phyloP scores from a whole-genome alignment of 2,888 invertebrate species.

The Rhingia campestris region DNA sequence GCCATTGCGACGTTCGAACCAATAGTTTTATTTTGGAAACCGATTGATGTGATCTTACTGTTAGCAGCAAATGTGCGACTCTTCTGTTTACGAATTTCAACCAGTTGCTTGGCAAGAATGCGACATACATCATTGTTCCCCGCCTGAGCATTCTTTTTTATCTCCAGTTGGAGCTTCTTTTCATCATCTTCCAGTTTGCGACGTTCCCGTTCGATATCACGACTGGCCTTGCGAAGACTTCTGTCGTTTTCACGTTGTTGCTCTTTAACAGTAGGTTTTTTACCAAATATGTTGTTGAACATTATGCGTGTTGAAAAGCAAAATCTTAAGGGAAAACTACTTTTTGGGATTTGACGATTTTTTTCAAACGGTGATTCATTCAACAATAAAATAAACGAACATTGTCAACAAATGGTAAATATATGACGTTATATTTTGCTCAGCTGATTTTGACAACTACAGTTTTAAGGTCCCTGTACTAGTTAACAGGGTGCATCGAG shows the following conservation, averaged over 20 bases:
- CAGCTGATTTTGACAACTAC: conserved; percentile 47
- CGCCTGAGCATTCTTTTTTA: conserved; percentile 93
- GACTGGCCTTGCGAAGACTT: conserved; percentile 89
- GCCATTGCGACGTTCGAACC: conserved; percentile 94
- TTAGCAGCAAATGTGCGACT: conserved; percentile 91
- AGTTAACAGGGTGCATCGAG: too few relatives aligned
- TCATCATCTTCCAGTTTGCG: conserved; percentile 93
- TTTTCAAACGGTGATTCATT: conserved; percentile 46
- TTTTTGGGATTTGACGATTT: background rate
- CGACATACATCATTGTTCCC: conserved; percentile 93
- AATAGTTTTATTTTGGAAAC: conserved; percentile 94
- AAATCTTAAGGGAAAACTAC: too few relatives aligned
- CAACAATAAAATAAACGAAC: background rate
- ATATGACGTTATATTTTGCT: background rate
- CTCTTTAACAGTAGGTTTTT: conserved; percentile 88
- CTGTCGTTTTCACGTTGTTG: conserved; percentile 92
- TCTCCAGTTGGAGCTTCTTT: conserved; percentile 94
- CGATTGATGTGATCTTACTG: conserved; percentile 90
- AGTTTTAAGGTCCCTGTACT: background rate
- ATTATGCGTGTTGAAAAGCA: conserved; percentile 66
- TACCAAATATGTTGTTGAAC: conserved; percentile 85
- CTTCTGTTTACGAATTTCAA: conserved; percentile 94
- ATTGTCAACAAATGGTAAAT: conserved; percentile 28
- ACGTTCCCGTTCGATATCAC: conserved; percentile 93
- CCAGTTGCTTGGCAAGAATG: conserved; percentile 93